A percentile compares a stretch with the other conserved stretches of the same genome.
phyloP scores from a whole-genome alignment of 2,888 invertebrate genomes.

The Drosophila subsilvestris region DNA sequence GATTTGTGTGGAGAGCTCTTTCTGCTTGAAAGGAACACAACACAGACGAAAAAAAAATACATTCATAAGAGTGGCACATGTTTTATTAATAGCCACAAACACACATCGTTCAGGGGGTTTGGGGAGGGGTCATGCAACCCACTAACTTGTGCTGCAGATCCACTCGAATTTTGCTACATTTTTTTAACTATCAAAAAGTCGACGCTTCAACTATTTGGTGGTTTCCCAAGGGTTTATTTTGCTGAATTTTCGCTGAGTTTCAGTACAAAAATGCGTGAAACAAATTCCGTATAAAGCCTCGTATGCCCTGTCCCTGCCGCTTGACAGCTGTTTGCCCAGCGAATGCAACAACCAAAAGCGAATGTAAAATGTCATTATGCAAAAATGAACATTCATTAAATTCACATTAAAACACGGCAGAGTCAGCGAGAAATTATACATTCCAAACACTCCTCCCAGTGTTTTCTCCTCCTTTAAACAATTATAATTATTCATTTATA shows the following conservation, averaged over 20 bases:
- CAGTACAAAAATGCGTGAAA: not conserved
- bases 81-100: constrained; percentile 57
- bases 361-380: constrained; percentile 41
- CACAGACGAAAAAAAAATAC: not conserved
- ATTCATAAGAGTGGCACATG: constrained; percentile 23
- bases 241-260: not conserved
- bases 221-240: not conserved
- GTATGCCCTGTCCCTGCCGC: not conserved
- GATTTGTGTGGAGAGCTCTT: not conserved
- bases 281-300: constrained; percentile 36
- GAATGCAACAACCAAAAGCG: constrained; percentile 31
- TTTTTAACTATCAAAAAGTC: not conserved
- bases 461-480: constrained; percentile 17
- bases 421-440: constrained; percentile 33
- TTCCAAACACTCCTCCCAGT: not conserved
- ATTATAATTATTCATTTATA: constrained; percentile 47
- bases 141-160: constrained; percentile 6
- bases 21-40: not conserved
- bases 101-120: constrained; percentile 1
- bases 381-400: constrained; percentile 43
- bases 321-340: constrained; percentile 32
- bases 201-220: not conserved
- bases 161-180: not conserved
- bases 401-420: constrained; percentile 34
- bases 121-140: constrained; percentile 26